Conservation (phyloP, 1,140 invertebrate genomes). For the Drosophila repleta region DNA sequence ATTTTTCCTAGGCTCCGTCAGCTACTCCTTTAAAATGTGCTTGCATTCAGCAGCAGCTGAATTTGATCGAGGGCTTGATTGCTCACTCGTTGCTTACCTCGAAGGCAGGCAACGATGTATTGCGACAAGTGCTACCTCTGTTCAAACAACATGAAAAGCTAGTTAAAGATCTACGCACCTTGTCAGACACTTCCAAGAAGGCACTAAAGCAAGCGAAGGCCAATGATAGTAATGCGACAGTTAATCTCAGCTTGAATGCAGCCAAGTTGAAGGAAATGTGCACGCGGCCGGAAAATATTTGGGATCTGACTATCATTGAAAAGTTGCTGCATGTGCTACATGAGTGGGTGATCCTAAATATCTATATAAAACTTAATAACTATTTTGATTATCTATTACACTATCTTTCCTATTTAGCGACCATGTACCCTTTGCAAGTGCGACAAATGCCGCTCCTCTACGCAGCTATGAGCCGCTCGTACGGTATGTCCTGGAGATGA, state of each 20-base stretch:
- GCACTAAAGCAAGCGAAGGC: conserved; percentile 52
- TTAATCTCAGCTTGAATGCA: conserved; percentile 67
- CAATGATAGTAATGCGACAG: conserved; percentile 31
- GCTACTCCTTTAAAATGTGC: conserved; percentile 68
- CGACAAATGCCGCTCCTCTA: conserved; percentile 50
- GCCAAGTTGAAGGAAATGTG: conserved; percentile 61
- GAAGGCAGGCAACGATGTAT: conserved; percentile 59
- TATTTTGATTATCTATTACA: not conserved
- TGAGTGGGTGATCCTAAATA: conserved; percentile 52
- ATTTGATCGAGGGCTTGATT: conserved; percentile 77
- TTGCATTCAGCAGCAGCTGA: conserved; percentile 68
- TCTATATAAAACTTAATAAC: not conserved
- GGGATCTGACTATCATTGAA: conserved; percentile 72
- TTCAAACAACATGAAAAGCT: conserved; percentile 72
- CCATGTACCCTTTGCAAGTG: conserved; percentile 67
- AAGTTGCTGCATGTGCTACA: conserved; percentile 64
- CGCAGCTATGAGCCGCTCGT: conserved; percentile 64
- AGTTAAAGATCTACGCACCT: conserved; percentile 40
- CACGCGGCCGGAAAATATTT: conserved; percentile 70
- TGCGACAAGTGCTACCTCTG: conserved; percentile 59
- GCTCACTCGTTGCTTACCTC: conserved; percentile 59
- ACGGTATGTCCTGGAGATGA: conserved; percentile 64
- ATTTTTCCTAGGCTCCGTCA: conserved; percentile 35
- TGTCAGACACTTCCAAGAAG: conserved; percentile 58
- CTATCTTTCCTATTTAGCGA: conserved; percentile 51